These are phyloP conservation scores for Pandion haliaetus DNA, from an alignment of 2,113 vertebrate genomes.

Conservation along the genomic window DNA sequence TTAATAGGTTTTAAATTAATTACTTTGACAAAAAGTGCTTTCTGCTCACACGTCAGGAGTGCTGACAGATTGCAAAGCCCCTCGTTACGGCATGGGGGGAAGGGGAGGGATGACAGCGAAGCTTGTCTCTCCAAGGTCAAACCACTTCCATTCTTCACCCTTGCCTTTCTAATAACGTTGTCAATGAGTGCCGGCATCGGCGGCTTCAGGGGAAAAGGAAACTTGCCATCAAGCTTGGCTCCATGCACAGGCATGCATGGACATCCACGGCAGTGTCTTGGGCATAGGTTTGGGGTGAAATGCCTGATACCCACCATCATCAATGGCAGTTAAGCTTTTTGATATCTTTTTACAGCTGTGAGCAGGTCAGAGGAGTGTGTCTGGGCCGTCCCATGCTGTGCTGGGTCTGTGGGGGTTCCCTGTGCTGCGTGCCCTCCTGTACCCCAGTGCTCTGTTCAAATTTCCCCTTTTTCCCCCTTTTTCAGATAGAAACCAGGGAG, in stretches of 20 bases:
- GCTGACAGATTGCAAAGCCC: neutral
- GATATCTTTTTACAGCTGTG: rapidly evolving
- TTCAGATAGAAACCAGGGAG: neutral
- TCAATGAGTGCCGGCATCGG: rapidly evolving
- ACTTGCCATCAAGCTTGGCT: rapidly evolving
- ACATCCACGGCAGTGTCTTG: rapidly evolving
- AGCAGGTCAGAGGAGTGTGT: neutral
- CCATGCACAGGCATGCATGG: rapidly evolving
- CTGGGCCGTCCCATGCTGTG: rapidly evolving
- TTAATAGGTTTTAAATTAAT: neutral
- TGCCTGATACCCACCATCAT: rapidly evolving
- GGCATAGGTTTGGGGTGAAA: neutral
- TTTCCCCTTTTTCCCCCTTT: neutral
- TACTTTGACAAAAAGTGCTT: neutral
- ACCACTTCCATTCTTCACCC: neutral
- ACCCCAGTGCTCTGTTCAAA: rapidly evolving
- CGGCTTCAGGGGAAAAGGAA: neutral
- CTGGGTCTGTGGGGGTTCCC: neutral
- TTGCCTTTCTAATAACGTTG: rapidly evolving
- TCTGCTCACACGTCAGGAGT: rapidly evolving
- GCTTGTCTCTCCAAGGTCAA: neutral
- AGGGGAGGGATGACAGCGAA: neutral
- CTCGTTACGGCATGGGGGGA: neutral
- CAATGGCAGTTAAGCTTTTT: rapidly evolving
- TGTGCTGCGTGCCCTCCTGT: rapidly evolving